Conservation (phyloP, 2,888 invertebrate genomes). For the Drepanosiphum platanoidis region DNA sequence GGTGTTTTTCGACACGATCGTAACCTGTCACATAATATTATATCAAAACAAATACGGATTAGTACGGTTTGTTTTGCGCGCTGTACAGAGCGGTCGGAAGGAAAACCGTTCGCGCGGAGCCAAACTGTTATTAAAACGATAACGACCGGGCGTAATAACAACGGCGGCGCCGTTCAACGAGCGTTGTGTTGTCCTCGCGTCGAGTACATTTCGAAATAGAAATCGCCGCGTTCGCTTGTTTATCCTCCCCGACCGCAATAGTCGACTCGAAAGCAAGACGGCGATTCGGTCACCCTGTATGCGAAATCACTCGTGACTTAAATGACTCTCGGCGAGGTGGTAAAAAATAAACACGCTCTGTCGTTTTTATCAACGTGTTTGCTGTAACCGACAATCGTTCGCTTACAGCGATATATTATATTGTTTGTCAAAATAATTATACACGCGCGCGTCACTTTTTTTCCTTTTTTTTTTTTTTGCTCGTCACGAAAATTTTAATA, state of each 20-base stretch:
- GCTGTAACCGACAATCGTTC: not conserved
- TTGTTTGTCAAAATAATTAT: not conserved
- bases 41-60: slow-evolving; percentile 43
- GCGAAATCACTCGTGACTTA: not conserved
- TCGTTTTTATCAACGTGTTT: slow-evolving; percentile 4
- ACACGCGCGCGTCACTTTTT: not conserved
- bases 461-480: too few relatives aligned
- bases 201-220: too few relatives aligned
- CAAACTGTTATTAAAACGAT: not conserved
- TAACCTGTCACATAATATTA: not conserved
- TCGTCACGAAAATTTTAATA: not conserved
- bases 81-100: not conserved
- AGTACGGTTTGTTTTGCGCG: not conserved
- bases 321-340: not conserved
- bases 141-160: not conserved
- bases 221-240: too few relatives aligned
- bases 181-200: too few relatives aligned
- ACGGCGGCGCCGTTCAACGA: too few relatives aligned
- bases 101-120: not conserved
- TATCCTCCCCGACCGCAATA: too few relatives aligned
- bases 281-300: not conserved
- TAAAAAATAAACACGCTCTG: not conserved
- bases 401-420: not conserved
- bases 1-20: slow-evolving; percentile 32
- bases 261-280: too few relatives aligned